Conservation (phyloP, 2,113 vertebrate genomes). For the human (Homo sapiens) region DNA sequence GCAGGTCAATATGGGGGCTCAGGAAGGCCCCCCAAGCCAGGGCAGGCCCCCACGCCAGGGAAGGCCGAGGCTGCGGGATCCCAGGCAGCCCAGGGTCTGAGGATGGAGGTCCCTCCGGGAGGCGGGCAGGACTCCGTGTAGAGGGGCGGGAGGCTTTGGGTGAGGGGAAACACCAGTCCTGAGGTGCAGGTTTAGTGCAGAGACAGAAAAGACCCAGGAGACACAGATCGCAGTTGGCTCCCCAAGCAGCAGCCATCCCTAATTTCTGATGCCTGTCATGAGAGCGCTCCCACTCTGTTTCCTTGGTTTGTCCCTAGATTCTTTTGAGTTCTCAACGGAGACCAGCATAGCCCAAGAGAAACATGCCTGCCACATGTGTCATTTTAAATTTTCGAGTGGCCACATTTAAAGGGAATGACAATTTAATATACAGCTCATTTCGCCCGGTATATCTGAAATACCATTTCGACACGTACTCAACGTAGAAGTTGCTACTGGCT, state of each 20-base stretch:
- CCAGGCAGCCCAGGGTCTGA: neutral
- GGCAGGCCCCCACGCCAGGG: neutral
- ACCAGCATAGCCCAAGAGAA: too few relatives aligned
- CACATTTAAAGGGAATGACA: rapidly evolving
- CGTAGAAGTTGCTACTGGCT: neutral
- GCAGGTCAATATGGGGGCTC: neutral
- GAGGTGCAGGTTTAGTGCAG: neutral
- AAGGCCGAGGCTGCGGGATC: neutral
- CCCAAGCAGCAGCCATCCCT: neutral
- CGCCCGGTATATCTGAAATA: neutral
- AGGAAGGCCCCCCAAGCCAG: neutral
- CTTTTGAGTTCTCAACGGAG: too few relatives aligned
- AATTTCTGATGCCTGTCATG: neutral
- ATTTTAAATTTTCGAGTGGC: too few relatives aligned
- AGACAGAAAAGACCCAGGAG: too few relatives aligned
- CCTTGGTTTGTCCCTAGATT: neutral
- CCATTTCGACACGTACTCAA: neutral
- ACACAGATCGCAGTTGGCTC: rapidly evolving
- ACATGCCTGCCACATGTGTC: rapidly evolving
- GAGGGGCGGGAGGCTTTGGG: neutral
- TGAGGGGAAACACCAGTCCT: neutral
- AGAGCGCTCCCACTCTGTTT: neutral
- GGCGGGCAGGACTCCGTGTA: neutral
- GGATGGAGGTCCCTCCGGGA: neutral
- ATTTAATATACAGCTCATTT: neutral